phyloP scores from a whole-genome alignment of 2,888 invertebrate species.

The Graphium colonna region DNA sequence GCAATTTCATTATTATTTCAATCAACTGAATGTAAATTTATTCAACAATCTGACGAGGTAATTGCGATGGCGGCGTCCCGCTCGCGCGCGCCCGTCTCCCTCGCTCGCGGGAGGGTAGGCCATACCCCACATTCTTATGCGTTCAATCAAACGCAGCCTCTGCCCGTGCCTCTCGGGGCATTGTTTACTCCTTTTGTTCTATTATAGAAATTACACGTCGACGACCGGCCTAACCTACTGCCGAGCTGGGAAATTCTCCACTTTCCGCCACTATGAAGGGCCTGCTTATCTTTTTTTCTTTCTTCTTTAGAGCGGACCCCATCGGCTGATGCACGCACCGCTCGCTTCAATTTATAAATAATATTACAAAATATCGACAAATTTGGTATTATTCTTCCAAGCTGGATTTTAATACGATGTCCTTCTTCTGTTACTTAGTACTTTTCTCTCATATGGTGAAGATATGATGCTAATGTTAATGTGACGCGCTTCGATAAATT shows the following conservation, averaged over 20 bases:
- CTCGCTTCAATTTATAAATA: no score
- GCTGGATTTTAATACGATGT: no score
- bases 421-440: no score
- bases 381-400: no score
- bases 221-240: conserved; percentile 29
- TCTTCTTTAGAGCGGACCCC: no score
- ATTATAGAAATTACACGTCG: conserved; percentile 56
- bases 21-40: conserved; percentile 80
- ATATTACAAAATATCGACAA: no score
- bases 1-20: conserved; percentile 81
- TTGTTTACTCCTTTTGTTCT: conserved; percentile 60
- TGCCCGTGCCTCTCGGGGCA: conserved; percentile 46
- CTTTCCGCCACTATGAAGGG: no score
- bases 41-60: conserved; percentile 80
- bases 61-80: conserved; percentile 58
- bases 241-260: conserved; percentile 26
- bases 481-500: no score
- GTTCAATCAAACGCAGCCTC: conserved; percentile 73
- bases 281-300: no score
- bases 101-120: conserved; percentile 36
- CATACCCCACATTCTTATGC: conserved; percentile 73
- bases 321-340: no score
- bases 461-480: no score
- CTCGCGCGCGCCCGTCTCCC: conserved; percentile 39
- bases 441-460: no score